These are phyloP conservation scores for Otis tarda DNA, from an alignment of 2,113 vertebrate species.

Conservation along the genomic window DNA sequence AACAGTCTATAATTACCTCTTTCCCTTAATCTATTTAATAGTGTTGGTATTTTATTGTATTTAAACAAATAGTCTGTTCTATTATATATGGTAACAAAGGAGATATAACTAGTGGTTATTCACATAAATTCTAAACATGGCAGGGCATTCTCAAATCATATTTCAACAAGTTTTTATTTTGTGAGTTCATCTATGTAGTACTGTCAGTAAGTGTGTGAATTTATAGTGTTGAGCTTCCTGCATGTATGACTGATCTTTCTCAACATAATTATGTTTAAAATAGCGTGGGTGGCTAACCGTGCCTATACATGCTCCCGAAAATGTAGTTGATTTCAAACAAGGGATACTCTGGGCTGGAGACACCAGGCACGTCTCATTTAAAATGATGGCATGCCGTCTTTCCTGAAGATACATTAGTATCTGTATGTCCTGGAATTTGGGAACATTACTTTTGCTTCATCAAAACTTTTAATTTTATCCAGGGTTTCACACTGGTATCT, in stretches of 20 bases:
- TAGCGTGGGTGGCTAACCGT: not conserved
- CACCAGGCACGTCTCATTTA: not conserved
- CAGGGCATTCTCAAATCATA: not conserved
- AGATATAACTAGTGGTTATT: not conserved
- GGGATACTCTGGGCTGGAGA: not conserved
- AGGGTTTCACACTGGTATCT: not conserved
- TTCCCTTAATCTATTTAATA: not conserved
- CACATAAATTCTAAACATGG: accelerated
- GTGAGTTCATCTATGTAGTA: not conserved
- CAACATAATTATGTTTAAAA: not conserved
- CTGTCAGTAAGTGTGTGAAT: not conserved
- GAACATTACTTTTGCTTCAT: not conserved
- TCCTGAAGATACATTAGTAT: not conserved
- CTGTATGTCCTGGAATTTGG: not conserved
- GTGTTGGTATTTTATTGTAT: not conserved
- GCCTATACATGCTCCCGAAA: not conserved
- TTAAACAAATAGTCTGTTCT: not conserved
- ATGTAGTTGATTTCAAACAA: not conserved
- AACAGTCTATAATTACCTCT: not conserved
- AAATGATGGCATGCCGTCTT: not conserved
- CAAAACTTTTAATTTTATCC: not conserved
- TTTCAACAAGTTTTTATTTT: not conserved
- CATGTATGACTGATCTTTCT: not conserved
- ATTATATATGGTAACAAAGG: not conserved
- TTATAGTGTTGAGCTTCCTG: not conserved